A percentile compares a stretch with the other conserved stretches of the same genome.
phyloP scores from a whole-genome alignment of 1,140 invertebrate genomes.

The Tetramorium parvispinum region DNA sequence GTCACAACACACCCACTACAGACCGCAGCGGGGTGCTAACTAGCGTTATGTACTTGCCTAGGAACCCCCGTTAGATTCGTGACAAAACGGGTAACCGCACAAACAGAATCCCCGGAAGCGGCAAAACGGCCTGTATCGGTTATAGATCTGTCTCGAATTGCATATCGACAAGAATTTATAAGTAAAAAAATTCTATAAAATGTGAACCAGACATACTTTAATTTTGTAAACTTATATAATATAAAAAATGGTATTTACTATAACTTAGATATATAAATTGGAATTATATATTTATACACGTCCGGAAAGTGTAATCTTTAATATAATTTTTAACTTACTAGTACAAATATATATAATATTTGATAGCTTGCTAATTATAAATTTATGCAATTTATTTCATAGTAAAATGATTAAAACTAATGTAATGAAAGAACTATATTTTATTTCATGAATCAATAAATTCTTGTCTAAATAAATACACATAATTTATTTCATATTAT shows the following conservation, averaged over 20 bases:
- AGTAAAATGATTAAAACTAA: background rate
- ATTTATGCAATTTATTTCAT: background rate
- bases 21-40: slow-evolving; percentile 80
- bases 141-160: slow-evolving; percentile 7
- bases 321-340: background rate
- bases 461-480: background rate
- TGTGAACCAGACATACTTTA: background rate
- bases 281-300: background rate
- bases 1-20: slow-evolving; percentile 83
- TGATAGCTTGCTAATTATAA: background rate
- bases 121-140: background rate
- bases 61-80: slow-evolving; percentile 51
- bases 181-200: background rate
- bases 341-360: background rate
- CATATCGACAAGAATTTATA: background rate
- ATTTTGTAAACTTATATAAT: background rate
- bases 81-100: slow-evolving; percentile 16
- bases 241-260: background rate
- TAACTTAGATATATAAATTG: background rate
- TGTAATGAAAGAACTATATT: background rate
- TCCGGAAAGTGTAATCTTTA: background rate
- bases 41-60: slow-evolving; percentile 78
- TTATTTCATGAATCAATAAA: background rate
- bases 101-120: background rate
- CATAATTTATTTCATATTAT: background rate